Percentiles rank a stretch among this genome's conserved stretches.
phyloP scores from a whole-genome alignment of 2,113 vertebrate genomes.

The Gavia stellata region DNA sequence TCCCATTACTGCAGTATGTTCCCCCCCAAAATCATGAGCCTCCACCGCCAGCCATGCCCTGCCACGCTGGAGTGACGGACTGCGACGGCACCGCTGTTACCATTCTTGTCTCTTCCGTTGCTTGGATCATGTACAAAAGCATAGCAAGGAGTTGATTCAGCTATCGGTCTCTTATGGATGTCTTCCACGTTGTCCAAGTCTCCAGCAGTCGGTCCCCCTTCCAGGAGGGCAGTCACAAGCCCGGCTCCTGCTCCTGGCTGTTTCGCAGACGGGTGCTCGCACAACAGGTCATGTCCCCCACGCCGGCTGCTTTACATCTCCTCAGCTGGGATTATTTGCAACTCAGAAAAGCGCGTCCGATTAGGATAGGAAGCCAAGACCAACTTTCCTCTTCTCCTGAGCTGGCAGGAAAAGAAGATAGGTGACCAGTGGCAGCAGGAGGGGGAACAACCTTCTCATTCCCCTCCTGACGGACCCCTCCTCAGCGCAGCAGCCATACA shows the following conservation, averaged over 20 bases:
- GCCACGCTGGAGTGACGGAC: neutral
- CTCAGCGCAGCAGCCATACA: neutral
- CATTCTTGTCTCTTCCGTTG: neutral
- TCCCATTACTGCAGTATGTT: neutral
- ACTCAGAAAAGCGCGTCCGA: neutral
- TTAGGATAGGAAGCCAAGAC: neutral
- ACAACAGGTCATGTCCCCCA: neutral
- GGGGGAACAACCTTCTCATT: neutral
- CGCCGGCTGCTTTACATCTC: conserved; percentile 10
- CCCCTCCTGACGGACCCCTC: neutral
- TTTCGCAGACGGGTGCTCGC: neutral
- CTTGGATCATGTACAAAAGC: neutral
- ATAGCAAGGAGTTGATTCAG: neutral
- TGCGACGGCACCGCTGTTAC: neutral
- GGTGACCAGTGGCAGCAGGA: neutral
- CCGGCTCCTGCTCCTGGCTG: neutral
- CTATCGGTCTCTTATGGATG: neutral
- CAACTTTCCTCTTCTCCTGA: neutral
- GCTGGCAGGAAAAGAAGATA: neutral
- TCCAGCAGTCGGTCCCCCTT: neutral
- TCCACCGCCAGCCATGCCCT: neutral
- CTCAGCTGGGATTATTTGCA: neutral
- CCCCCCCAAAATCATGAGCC: neutral
- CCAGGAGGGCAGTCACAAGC: neutral
- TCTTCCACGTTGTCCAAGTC: neutral